Conservation (phyloP, 2,797 vertebrate genomes). For the Enteromius paludinosus region DNA sequence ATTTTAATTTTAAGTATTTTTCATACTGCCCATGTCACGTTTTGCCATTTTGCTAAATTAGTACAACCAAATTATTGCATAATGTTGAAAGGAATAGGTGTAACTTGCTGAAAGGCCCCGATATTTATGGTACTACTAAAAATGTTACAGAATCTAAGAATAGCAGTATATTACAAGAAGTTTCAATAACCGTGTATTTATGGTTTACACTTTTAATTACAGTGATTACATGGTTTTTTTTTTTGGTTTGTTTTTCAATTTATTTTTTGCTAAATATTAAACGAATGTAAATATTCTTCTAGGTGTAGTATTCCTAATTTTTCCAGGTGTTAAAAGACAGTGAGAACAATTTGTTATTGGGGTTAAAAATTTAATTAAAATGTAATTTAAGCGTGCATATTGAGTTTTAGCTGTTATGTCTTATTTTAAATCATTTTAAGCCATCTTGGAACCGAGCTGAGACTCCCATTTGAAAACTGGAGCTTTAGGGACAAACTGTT, state of each 20-base stretch:
- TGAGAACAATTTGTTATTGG: not conserved
- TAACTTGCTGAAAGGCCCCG: not conserved
- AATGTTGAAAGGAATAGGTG: not conserved
- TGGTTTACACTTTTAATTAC: not conserved
- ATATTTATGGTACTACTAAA: not conserved
- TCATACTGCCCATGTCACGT: not conserved
- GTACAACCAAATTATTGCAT: not conserved
- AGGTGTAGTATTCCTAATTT: not conserved
- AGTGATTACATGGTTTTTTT: not conserved
- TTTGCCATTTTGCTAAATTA: not conserved
- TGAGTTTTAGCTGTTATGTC: not conserved
- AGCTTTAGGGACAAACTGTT: not conserved
- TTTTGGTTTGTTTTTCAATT: not conserved
- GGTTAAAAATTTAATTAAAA: not conserved
- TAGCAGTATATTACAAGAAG: not conserved
- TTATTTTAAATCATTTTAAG: not conserved
- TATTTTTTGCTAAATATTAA: not conserved
- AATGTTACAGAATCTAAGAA: not conserved
- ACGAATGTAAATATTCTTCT: not conserved
- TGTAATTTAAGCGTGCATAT: not conserved
- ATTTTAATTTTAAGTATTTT: not conserved
- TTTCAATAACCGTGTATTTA: not conserved
- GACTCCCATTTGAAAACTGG: not conserved
- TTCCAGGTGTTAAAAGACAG: not conserved
- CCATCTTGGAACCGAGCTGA: not conserved